Conservation (phyloP, 2,113 vertebrate genomes). For the Nycticryphes semicollaris region DNA sequence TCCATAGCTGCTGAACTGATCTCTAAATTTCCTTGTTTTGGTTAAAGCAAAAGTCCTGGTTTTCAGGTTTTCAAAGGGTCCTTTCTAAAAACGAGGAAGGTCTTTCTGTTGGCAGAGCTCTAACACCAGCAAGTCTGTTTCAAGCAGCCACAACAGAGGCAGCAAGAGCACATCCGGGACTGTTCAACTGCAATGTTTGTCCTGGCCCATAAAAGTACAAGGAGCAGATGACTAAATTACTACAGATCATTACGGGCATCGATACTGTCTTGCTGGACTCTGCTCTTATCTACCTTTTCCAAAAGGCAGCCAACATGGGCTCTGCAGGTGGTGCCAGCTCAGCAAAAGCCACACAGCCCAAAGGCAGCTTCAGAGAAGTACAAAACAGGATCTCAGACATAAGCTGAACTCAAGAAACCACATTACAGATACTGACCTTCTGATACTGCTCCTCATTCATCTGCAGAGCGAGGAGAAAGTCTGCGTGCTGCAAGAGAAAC, state of each 20-base stretch:
- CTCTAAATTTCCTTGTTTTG: neutral
- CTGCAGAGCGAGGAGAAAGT: constrained; percentile 93
- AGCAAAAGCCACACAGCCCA: neutral
- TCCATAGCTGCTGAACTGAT: neutral
- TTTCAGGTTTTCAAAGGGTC: neutral
- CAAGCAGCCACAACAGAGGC: neutral
- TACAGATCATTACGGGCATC: constrained; percentile 22
- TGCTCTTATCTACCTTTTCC: neutral
- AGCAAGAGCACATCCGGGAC: neutral
- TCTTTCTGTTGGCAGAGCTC: neutral
- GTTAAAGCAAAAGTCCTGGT: neutral
- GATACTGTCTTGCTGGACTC: constrained; percentile 9
- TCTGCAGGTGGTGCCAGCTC: neutral
- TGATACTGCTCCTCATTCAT: constrained; percentile 98
- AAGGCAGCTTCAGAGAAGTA: neutral
- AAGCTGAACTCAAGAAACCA: neutral
- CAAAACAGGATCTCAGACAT: neutral
- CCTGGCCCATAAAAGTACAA: neutral
- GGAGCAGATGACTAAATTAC: neutral
- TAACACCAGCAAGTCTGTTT: neutral
- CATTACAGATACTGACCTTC: constrained; percentile 78
- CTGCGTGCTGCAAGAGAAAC: constrained; percentile 85
- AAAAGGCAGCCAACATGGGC: neutral
- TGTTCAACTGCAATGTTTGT: neutral
- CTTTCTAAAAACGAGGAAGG: neutral